A percentile compares a stretch with the other conserved stretches of the same genome.
Conservation (phyloP, 2,888 invertebrate species). For the Pristionchus arcanus region DNA sequence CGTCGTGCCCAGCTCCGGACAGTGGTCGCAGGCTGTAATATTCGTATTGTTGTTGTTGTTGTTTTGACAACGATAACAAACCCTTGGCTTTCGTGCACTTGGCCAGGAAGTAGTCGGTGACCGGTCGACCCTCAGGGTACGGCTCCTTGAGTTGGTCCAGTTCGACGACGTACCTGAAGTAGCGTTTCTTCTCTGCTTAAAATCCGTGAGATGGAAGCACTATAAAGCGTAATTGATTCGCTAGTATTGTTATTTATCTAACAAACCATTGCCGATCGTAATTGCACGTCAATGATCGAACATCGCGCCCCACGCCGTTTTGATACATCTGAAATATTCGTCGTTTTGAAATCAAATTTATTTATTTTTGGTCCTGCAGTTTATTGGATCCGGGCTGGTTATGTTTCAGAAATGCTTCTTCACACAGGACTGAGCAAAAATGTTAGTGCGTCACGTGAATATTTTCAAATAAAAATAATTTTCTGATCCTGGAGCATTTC, state of each 20-base stretch:
- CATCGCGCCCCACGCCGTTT: constrained; percentile 45
- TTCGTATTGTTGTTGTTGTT: neutral
- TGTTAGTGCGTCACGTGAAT: too few species aligned
- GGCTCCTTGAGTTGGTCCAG: constrained; percentile 48
- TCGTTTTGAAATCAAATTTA: too few species aligned
- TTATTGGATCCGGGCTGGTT: too few species aligned
- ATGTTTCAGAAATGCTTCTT: too few species aligned
- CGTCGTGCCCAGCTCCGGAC: constrained; percentile 39
- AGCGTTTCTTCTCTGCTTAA: too few species aligned
- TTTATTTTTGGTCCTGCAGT: too few species aligned
- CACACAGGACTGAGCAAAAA: too few species aligned
- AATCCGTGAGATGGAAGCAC: too few species aligned
- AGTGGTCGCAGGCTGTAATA: constrained; percentile 42
- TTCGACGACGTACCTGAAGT: constrained; percentile 33
- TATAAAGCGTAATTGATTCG: too few species aligned
- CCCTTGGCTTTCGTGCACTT: constrained; percentile 48
- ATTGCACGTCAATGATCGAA: constrained; percentile 47
- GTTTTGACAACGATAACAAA: neutral
- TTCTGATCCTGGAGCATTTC: too few species aligned
- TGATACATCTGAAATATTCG: constrained; percentile 19
- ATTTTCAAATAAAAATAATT: too few species aligned
- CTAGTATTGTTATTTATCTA: too few species aligned
- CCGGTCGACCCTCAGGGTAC: constrained; percentile 44
- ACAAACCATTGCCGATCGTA: constrained; percentile 34
- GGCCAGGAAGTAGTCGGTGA: constrained; percentile 42